These are phyloP conservation scores for Grus americana DNA, from an alignment of 2,113 vertebrate species.

Conservation along the genomic window DNA sequence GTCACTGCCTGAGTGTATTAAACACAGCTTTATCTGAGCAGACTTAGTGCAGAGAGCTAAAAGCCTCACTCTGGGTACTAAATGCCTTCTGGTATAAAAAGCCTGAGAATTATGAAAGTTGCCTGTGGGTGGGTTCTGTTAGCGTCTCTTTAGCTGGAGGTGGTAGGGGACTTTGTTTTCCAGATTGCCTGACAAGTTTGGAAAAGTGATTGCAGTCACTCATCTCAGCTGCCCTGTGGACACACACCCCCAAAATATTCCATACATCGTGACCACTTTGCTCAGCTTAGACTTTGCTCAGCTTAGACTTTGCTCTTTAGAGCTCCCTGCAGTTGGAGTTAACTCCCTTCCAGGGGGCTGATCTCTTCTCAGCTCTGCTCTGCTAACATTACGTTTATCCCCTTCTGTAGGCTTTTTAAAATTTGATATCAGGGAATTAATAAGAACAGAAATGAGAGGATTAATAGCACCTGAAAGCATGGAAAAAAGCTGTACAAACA, in stretches of 20 bases:
- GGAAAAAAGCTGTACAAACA: not conserved
- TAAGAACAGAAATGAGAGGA: not conserved
- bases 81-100: constrained; percentile 44
- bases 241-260: not conserved
- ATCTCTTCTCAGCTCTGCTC: not conserved
- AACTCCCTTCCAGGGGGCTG: not conserved
- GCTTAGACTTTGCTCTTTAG: not conserved
- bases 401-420: not conserved
- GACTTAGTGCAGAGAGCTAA: not conserved
- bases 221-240: not conserved
- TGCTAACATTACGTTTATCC: not conserved
- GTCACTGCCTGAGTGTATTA: not conserved
- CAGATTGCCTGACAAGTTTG: constrained; percentile 18
- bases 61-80: not conserved
- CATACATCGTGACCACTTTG: accelerated
- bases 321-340: not conserved
- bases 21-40: constrained; percentile 8
- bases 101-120: not conserved
- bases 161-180: constrained; percentile 15
- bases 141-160: constrained; percentile 12
- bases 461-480: not conserved
- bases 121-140: constrained; percentile 41
- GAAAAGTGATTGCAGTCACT: not conserved
- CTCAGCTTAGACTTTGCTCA: not conserved
- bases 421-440: not conserved